These are phyloP conservation scores for Syngnathus acus DNA, from an alignment of 2,797 vertebrate genomes.

Conservation along the genomic window DNA sequence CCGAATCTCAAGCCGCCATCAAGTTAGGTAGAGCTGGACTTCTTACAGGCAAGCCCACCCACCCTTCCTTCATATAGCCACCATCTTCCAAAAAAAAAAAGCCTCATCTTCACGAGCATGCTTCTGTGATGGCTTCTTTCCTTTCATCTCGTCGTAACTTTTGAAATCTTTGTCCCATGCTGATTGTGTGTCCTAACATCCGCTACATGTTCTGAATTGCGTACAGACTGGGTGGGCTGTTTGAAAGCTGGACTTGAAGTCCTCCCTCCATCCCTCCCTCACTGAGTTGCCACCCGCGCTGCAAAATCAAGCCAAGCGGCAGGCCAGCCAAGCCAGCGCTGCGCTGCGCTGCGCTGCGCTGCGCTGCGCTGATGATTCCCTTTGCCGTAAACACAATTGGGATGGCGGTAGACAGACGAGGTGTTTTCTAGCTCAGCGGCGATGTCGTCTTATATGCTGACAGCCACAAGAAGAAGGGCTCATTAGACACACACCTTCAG, in stretches of 20 bases:
- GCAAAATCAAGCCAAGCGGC: not conserved
- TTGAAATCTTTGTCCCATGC: not conserved
- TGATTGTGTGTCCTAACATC: not conserved
- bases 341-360: too few relatives aligned
- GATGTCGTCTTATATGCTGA: not conserved
- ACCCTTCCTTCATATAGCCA: conserved; percentile 79
- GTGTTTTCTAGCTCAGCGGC: not conserved
- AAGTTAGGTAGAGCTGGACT: conserved; percentile 90
- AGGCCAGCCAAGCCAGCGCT: too few relatives aligned
- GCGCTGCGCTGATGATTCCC: not conserved
- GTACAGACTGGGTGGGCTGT: too few relatives aligned
- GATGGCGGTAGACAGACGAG: not conserved
- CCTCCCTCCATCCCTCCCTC: not conserved
- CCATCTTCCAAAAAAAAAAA: conserved; percentile 7
- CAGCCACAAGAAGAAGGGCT: not conserved
- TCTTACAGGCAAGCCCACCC: conserved; percentile 88
- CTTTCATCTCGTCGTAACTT: not conserved
- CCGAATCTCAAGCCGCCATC: conserved; percentile 73
- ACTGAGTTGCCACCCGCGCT: not conserved
- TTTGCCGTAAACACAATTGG: not conserved
- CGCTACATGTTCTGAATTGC: too few relatives aligned
- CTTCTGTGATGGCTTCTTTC: conserved; percentile 60
- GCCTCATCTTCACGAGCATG: not conserved
- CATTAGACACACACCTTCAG: not conserved
- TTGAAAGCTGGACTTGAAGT: too few relatives aligned